These are phyloP conservation scores for Pharmacophagus antenor DNA, from an alignment of 2,888 invertebrate genomes.

Conservation along the genomic window DNA sequence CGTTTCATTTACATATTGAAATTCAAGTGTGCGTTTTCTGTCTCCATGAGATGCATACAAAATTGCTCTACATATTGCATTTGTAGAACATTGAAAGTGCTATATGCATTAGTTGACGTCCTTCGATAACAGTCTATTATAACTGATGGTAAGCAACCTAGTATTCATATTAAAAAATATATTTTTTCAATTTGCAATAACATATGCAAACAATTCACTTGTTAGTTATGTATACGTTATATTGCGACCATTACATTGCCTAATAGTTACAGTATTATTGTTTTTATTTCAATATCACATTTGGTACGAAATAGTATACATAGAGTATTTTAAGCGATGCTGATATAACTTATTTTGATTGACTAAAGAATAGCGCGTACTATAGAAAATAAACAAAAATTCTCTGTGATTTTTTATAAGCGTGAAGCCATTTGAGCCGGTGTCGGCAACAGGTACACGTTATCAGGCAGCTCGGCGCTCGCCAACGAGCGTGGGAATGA, in stretches of 20 bases:
- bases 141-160: neutral
- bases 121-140: conserved; percentile 23
- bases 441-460: conserved; percentile 48
- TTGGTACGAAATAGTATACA: neutral
- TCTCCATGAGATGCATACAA: conserved; percentile 66
- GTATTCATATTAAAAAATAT: neutral
- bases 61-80: conserved; percentile 47
- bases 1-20: conserved; percentile 64
- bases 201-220: neutral
- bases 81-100: conserved; percentile 31
- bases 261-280: neutral
- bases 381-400: conserved; percentile 22
- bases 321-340: neutral
- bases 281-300: too few relatives aligned
- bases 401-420: conserved; percentile 32
- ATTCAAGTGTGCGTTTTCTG: conserved; percentile 64
- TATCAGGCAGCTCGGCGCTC: conserved; percentile 56
- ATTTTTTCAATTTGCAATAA: neutral
- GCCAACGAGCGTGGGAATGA: conserved; percentile 75
- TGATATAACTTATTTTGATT: neutral
- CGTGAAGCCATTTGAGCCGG: conserved; percentile 39
- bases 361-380: neutral
- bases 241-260: neutral
- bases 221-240: neutral
- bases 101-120: conserved; percentile 9